Evolutionary conservation across 2,888 invertebrate genomes (phyloP), one percentile per base, ranked within the genome.

Genomic region (Ectropis crepuscularia): DNA sequence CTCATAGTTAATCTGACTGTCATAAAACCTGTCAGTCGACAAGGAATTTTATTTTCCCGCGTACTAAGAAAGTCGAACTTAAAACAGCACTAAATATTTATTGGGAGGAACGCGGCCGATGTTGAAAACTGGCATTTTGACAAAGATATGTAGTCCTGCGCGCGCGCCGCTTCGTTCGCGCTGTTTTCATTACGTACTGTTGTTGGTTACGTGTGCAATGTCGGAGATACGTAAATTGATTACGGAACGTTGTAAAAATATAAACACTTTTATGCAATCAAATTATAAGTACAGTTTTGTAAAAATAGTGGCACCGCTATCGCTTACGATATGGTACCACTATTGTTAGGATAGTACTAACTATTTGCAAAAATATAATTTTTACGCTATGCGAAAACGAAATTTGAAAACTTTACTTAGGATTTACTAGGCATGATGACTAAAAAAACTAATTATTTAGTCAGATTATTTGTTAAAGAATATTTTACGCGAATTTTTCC

Each of bases 171-270:
- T 67, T 68, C 74, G 71, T 55, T 50, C 59, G 65, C 55, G 54
- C 57, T 49, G 60, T 60, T 67, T 65, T 60, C 42, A 67, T 71
- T 71, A 63, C 68, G 70, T 64, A 54, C 62, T 65, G 62, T 80
- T 61, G 79, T 80, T 79, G 61, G 79, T 80, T 79, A 74, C 79
- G 81, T 80, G 80, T 76, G 81, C 80, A 80, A 75, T 65, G 62
- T 60, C 66, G 37, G 51, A 51, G 58, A 53, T 63, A n/a, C 10
- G 37, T 38, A 10, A 45, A 6, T 10, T 37, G 8, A 49, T 36
- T 6, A 6, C 1, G 49, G 8, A 55, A 47, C 55, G 16, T n/a
- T 42, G 10, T 5, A 6, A 11, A 11, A 45, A 45, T 11, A 10
- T 46, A 28, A 28, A 28, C 16, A 28, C 16, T 28, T 28, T 4